Percentiles rank a stretch among this genome's conserved stretches.
These are phyloP conservation scores for Achlya flavicornis DNA, from an alignment of 2,888 invertebrate genomes.

Conservation along the genomic window DNA sequence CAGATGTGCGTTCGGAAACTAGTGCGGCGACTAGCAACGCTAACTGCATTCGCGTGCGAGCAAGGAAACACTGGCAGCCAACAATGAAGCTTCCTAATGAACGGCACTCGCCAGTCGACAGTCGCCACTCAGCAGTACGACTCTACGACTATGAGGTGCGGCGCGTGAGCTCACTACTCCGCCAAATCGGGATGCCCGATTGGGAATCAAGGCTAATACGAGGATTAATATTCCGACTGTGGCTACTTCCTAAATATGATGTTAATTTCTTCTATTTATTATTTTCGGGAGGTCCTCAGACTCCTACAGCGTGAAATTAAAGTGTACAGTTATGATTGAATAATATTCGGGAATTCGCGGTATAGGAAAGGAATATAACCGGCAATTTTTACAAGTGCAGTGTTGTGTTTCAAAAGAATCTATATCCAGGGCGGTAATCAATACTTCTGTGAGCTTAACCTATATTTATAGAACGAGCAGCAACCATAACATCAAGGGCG, in stretches of 20 bases:
- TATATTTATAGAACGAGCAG: slow-evolving; percentile 45
- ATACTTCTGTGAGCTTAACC: slow-evolving; percentile 47
- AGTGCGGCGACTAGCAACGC: slow-evolving; percentile 77
- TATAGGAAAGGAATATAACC: slow-evolving; percentile 26
- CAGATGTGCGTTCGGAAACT: slow-evolving; percentile 79
- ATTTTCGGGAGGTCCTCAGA: slow-evolving; percentile 52
- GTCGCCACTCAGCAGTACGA: slow-evolving; percentile 30
- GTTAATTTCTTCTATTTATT: slow-evolving; percentile 71
- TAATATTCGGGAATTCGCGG: not conserved
- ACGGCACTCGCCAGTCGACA: slow-evolving; percentile 48
- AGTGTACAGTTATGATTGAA: slow-evolving; percentile 25
- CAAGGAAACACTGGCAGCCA: slow-evolving; percentile 69
- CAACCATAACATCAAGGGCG: slow-evolving; percentile 45
- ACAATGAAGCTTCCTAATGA: slow-evolving; percentile 58
- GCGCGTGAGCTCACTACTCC: slow-evolving; percentile 71
- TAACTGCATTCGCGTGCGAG: slow-evolving; percentile 75
- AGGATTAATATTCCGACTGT: slow-evolving; percentile 74
- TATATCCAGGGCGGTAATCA: slow-evolving; percentile 55
- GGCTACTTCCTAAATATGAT: slow-evolving; percentile 68
- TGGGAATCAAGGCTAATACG: slow-evolving; percentile 78
- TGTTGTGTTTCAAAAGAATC: slow-evolving; percentile 43
- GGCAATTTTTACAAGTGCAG: slow-evolving; percentile 36
- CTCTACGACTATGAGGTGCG: slow-evolving; percentile 54
- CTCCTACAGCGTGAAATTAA: slow-evolving; percentile 52
- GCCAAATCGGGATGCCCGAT: slow-evolving; percentile 72